Evolutionary conservation across 2,888 invertebrate genomes (phyloP).

Genomic region (Myopa testacea): DNA sequence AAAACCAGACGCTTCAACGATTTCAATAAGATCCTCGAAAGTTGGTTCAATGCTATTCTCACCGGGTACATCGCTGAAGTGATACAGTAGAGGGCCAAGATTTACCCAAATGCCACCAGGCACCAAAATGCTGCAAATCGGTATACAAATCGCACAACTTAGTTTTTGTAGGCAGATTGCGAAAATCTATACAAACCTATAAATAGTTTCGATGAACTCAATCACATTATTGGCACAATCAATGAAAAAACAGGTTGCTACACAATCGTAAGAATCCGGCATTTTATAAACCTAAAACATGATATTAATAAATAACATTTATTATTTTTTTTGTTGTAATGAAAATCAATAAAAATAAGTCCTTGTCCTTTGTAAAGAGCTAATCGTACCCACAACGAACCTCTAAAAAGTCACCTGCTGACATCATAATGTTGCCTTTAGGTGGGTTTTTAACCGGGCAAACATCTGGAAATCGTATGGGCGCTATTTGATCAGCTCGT

Average conservation of each 20-base stretch:
- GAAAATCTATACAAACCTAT: slow-evolving; percentile 68
- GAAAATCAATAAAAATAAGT: too few relatives aligned
- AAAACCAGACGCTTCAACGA: slow-evolving; percentile 87
- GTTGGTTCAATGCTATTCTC: slow-evolving; percentile 94
- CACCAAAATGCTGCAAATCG: slow-evolving; percentile 75
- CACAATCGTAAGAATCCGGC: slow-evolving; percentile 77
- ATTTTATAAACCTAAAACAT: slow-evolving; percentile 59
- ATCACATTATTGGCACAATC: slow-evolving; percentile 98
- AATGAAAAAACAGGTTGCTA: slow-evolving; percentile 97
- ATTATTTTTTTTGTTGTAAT: background rate
- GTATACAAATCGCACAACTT: background rate
- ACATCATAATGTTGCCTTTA: slow-evolving; percentile 87
- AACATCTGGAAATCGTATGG: slow-evolving; percentile 89
- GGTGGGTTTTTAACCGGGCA: slow-evolving; percentile 76
- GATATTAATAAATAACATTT: background rate
- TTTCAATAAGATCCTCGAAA: slow-evolving; percentile 82
- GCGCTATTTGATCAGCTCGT: slow-evolving; percentile 82
- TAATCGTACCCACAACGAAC: slow-evolving; percentile 67
- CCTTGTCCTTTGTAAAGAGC: too few relatives aligned
- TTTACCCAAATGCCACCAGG: slow-evolving; percentile 93
- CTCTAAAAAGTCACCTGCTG: slow-evolving; percentile 96
- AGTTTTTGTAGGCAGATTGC: background rate
- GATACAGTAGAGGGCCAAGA: slow-evolving; percentile 92
- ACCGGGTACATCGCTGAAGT: slow-evolving; percentile 86
- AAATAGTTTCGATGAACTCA: slow-evolving; percentile 93